phyloP scores from a whole-genome alignment of 2,113 vertebrate species.

The Crotalus helleri region DNA sequence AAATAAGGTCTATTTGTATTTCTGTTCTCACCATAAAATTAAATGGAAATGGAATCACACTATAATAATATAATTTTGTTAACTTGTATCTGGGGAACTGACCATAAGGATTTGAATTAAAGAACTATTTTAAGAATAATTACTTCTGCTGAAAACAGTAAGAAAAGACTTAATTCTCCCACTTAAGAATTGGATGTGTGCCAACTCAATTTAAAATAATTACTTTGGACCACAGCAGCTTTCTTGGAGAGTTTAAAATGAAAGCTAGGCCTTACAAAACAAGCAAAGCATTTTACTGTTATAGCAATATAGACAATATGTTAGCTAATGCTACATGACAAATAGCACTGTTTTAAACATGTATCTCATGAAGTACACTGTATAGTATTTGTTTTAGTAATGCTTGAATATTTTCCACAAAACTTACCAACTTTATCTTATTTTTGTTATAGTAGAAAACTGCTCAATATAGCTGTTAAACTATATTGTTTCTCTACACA shows the following conservation, averaged over 20 bases:
- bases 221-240: constrained; percentile 7
- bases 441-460: not conserved
- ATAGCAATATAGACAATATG: not conserved
- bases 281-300: not conserved
- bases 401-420: not conserved
- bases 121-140: not conserved
- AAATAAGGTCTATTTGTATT: not conserved
- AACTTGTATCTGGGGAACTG: not conserved
- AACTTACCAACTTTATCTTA: not conserved
- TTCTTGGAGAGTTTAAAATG: constrained; percentile 8
- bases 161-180: not conserved
- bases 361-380: not conserved
- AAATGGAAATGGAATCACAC: not conserved
- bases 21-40: not conserved
- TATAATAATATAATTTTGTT: constrained; percentile 4
- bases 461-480: not conserved
- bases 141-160: not conserved
- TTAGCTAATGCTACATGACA: constrained; percentile 4
- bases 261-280: not conserved
- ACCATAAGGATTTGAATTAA: constrained; percentile 1
- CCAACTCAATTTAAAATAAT: constrained; percentile 28
- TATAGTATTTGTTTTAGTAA: not conserved
- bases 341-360: not conserved
- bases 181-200: not conserved
- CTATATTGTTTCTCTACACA: not conserved